These are phyloP conservation scores for Planiliza haematocheilus DNA, from an alignment of 2,113 vertebrate genomes.

Conservation along the genomic window DNA sequence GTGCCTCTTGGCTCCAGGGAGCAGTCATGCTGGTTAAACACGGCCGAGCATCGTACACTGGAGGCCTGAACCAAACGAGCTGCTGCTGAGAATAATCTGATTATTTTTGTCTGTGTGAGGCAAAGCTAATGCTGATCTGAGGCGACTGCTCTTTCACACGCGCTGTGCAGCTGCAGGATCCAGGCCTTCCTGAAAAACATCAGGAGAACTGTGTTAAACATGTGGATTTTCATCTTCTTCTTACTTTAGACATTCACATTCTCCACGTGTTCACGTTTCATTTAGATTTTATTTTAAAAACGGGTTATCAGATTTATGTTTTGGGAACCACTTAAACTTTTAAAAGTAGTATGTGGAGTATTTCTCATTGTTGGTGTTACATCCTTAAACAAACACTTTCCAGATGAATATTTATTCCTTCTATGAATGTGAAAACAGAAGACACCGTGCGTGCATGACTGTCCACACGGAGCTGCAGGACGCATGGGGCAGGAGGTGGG, in stretches of 20 bases:
- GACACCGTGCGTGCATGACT: no score
- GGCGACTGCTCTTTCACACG: slow-evolving; percentile 46
- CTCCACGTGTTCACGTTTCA: neutral
- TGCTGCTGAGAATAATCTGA: slow-evolving; percentile 41
- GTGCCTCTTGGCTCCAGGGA: slow-evolving; percentile 36
- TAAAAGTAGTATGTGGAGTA: no score
- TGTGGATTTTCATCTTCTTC: no score
- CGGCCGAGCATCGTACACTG: neutral
- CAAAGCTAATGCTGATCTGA: slow-evolving; percentile 35
- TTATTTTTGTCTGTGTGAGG: slow-evolving; percentile 35
- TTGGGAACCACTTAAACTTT: no score
- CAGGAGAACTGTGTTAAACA: no score
- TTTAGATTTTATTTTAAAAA: no score
- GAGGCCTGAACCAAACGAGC: slow-evolving; percentile 19
- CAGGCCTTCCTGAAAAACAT: slow-evolving; percentile 2
- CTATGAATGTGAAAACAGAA: no score
- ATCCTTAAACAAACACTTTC: no score
- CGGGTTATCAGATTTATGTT: no score
- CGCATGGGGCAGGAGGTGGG: neutral
- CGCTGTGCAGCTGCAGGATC: neutral
- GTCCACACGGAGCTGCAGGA: neutral
- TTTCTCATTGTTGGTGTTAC: no score
- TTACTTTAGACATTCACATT: no score
- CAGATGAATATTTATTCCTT: no score
- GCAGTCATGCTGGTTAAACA: slow-evolving; percentile 61